phyloP scores from a whole-genome alignment of 2,888 invertebrate species.

The Esperia sulphurella region DNA sequence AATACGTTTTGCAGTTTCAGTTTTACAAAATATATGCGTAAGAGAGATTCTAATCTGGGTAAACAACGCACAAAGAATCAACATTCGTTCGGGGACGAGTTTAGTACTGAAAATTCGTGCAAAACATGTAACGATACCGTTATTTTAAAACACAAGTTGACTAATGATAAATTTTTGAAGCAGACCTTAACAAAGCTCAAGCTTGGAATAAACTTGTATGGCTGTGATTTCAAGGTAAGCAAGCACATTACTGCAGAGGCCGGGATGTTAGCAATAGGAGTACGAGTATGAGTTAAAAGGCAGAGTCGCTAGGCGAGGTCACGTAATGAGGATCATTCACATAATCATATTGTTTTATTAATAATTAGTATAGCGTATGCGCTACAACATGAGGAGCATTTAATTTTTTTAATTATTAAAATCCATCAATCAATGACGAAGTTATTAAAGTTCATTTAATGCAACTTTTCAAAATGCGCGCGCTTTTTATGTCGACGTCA shows the following conservation, averaged over 20 bases:
- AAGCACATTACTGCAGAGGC: neutral
- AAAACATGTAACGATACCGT: conserved; percentile 56
- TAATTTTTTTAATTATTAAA: too few relatives aligned
- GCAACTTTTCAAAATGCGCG: too few relatives aligned
- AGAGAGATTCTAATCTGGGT: conserved; percentile 38
- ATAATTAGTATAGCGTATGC: too few relatives aligned
- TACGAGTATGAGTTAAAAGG: too few relatives aligned
- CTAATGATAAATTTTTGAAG: conserved; percentile 41
- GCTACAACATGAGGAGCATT: too few relatives aligned
- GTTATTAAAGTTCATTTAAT: too few relatives aligned
- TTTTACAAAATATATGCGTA: conserved; percentile 57
- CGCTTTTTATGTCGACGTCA: too few relatives aligned
- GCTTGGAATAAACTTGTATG: conserved; percentile 64
- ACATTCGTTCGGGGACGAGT: conserved; percentile 4
- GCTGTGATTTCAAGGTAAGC: conserved; percentile 68
- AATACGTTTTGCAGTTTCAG: conserved; percentile 35
- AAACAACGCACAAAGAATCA: conserved; percentile 14
- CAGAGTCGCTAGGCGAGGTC: too few relatives aligned
- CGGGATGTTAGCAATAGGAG: too few relatives aligned
- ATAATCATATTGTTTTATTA: too few relatives aligned
- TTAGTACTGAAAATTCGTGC: conserved; percentile 33
- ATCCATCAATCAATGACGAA: too few relatives aligned
- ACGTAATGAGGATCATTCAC: too few relatives aligned
- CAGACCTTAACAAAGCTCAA: conserved; percentile 59
- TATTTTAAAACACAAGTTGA: conserved; percentile 43